Base-by-base conservation (phyloP, 2,113 vertebrate species). In the Uropsilus gracilis region DNA sequence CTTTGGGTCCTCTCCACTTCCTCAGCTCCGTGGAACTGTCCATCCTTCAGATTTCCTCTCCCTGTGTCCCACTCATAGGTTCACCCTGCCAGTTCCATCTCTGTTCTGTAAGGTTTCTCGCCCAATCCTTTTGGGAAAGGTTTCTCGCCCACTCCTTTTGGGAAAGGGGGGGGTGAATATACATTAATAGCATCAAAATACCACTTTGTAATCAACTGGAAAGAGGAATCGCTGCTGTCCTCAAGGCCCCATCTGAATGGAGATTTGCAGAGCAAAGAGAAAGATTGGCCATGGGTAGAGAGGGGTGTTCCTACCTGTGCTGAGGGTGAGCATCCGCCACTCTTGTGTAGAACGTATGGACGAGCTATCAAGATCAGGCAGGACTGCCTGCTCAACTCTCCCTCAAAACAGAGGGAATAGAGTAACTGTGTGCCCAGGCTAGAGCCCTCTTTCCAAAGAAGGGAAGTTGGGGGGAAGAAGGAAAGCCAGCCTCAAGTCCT, bases 151-250 rank as follows among this genome's bases (percentile, higher is more conserved):
- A 44, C 68, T 66, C 34, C 30, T 90, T 64, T 76, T 3, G 77
- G 55, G 34, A 84, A 66, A 82, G 63, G 84, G 76, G 73, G n/a
- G 76, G 39, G 84, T 61, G 39, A 91, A 77, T 6, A 18, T 66
- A 89, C 37, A 69, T 71, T 77, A 72, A 73, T 55, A 82, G 46
- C 42, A 61, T 18, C 34, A 20, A 90, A 94, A 93, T 72, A 75
- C 80, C 84, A 13, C 61, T 68, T 44, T 26, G 94, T 61, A 73
- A 50, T 86, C 95, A 82, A 71, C 80, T 57, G 64, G 82, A 59
- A 12, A 73, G 46, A 64, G 55, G 66, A 44, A 17, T 93, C 59
- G 90, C 78, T 42, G 66, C 37, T 77, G 46, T 66, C 85, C 82
- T 81, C 48, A 11, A 44, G 39, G 53, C 55, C 82, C 55, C 64